Base-by-base conservation (phyloP, 2,888 invertebrate species). In the Blastobasis adustella region DNA sequence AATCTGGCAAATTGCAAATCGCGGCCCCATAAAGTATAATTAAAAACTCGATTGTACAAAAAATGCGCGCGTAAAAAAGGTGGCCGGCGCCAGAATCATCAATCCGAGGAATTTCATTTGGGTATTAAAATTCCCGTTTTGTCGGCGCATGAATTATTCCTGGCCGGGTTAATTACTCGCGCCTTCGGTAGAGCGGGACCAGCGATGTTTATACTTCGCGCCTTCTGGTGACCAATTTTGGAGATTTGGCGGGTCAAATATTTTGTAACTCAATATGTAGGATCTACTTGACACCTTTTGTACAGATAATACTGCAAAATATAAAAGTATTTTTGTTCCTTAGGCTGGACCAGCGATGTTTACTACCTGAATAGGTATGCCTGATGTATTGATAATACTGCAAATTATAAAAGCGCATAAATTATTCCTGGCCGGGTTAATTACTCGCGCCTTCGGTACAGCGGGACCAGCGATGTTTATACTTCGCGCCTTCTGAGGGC, bases 51-150 rank as follows among this genome's bases (percentile, higher is more conserved):
- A 84, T 82, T 78, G 73, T 60, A 73, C 61, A 60, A 71, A 75
- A 80, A 79, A 76, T 71, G 64, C 56, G 57, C 58, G 60, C 54
- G 59, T 55, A 58, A 49, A 50, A 79, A 82, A 72, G 69, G 71
- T 69, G 71, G 65, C 73, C 70, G 76, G 68, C 75, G 76, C 78
- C 75, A 79, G 69, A 76, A 80, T 83, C 88, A 88, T 88, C 87
- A 86, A 88, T 88, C 84, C 79, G 78, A 79, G 73, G 78, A 80
- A 82, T 86, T 88, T 86, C 86, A 86, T 88, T 87, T 85, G 79
- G 78, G 84, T 83, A 85, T 88, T 87, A 87, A 86, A 86, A 79
- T 83, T 40, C 82, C 80, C 82, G 84, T 85, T 86, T 83, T 86
- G 85, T 82, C 80, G 79, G 80, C 76, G 71, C 71, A 69, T 85